Evolutionary conservation across 1,140 invertebrate species (phyloP).

Genomic region (Pseudomyrmex cubaensis): DNA sequence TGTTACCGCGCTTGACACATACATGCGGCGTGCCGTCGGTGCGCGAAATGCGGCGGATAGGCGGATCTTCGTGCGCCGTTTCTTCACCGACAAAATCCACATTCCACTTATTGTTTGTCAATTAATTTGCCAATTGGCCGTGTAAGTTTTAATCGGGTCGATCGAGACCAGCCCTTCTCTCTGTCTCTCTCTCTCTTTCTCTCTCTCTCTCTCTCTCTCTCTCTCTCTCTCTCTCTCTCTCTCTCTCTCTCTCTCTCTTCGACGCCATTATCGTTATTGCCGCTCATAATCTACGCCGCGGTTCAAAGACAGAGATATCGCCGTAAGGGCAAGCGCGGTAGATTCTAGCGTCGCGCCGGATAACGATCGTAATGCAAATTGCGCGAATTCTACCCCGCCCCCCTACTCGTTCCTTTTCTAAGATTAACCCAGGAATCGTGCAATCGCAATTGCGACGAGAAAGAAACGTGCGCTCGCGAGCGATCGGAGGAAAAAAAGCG

Average conservation of each 20-base stretch:
- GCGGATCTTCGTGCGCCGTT: conserved; percentile 6
- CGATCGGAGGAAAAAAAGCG: conserved; percentile 50
- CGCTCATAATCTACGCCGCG: conserved; percentile 58
- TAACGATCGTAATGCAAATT: conserved; percentile 71
- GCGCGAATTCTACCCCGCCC: conserved; percentile 59
- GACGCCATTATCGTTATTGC: conserved; percentile 69
- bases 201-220: too few species aligned
- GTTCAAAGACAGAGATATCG: conserved; percentile 62
- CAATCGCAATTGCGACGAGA: conserved; percentile 44
- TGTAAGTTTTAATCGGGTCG: conserved; percentile 25
- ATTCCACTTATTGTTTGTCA: conserved; percentile 26
- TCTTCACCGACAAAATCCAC: not conserved
- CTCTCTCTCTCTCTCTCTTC: not conserved
- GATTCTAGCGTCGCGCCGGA: conserved; percentile 56
- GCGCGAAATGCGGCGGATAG: not conserved
- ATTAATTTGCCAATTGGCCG: conserved; percentile 57
- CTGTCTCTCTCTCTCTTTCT: too few species aligned
- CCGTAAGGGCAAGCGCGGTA: conserved; percentile 53
- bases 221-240: too few species aligned
- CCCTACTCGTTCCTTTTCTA: not conserved
- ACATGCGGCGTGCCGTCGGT: too few species aligned
- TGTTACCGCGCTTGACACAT: too few species aligned
- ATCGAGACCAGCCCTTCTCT: conserved; percentile 57
- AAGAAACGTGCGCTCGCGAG: conserved; percentile 57
- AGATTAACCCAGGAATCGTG: conserved; percentile 18